Evolutionary conservation across 2,888 invertebrate genomes (phyloP), one percentile per base, ranked within the genome.

Genomic region (Drosophila limbata): DNA sequence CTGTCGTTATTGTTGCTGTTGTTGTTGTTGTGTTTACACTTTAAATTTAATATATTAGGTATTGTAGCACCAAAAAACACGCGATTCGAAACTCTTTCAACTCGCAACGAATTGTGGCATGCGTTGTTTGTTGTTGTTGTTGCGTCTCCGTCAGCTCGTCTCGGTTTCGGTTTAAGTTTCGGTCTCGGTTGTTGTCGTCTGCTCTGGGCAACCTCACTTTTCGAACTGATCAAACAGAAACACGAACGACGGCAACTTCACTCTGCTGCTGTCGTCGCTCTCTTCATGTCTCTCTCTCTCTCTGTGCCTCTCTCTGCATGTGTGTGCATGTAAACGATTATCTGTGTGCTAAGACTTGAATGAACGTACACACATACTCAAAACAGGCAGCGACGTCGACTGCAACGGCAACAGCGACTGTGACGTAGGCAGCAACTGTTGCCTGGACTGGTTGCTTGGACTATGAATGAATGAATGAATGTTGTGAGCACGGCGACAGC

Each of bases 201-300:
- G 79, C 77, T 79, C 85, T 70, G 81, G 83, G 80, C 91, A 90
- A 92, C 91, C 90, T 92, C 91, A 91, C 91, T 90, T 92, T 91
- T 89, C 91, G 91, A 92, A 91, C 90, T 92, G 91, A 92, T 92
- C 92, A 90, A 91, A 90, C 90, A 90, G 91, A 90, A 45, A 69
- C 63, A 66, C 77, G 69, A 69, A 90, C 73, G 72, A 73, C 69
- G 63, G 48, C 77, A 69, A 69, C 35, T 35, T 50, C 35, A 15
- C 47, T 50, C 50, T 28, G 11, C 11, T 13, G 13, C 21, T 25
- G 25, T 0, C 25, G 25, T 25, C 5, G 25, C 25, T 28, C 28
- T 28, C 28, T 17, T 40, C 33, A 15, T 31, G 39, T 10, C 8
- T n/a, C 9, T n/a, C 40, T 42, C 31, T 21, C 48, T 8, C 8